phyloP scores from a whole-genome alignment of 2,888 invertebrate species.

The Lycophotia porphyrea region DNA sequence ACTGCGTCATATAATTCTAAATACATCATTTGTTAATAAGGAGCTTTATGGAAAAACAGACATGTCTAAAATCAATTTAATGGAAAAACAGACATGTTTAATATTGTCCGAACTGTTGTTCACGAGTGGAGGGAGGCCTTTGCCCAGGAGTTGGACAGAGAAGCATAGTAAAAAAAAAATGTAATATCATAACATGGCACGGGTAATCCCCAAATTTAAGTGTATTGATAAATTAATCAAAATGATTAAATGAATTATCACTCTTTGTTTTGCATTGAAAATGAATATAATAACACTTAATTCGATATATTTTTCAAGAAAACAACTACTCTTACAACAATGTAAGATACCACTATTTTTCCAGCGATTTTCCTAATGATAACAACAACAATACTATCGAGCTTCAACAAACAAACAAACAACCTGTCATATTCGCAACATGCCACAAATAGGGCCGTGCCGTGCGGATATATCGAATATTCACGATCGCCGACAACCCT shows the following conservation, averaged over 20 bases:
- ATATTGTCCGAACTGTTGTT: no score
- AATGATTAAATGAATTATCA: neutral
- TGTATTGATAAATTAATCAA: neutral
- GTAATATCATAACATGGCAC: no score
- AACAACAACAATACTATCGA: slow-evolving; percentile 13
- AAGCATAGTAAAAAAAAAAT: no score
- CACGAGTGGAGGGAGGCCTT: no score
- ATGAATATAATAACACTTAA: neutral
- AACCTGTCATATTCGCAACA: slow-evolving; percentile 30
- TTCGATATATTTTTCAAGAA: neutral
- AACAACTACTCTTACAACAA: neutral
- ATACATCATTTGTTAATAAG: neutral
- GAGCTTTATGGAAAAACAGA: neutral
- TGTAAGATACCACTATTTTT: neutral
- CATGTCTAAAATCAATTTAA: neutral
- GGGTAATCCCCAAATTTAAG: no score
- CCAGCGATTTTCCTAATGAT: neutral
- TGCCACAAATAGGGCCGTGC: slow-evolving; percentile 15
- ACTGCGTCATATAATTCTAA: slow-evolving; percentile 7
- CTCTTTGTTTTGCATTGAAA: neutral
- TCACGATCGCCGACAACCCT: slow-evolving; percentile 34
- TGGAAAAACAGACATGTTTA: no score
- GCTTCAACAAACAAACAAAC: slow-evolving; percentile 3
- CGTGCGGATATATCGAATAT: slow-evolving; percentile 23
- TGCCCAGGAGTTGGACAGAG: no score